Percentiles rank a stretch among this genome's conserved stretches.
Evolutionary conservation across 1,140 invertebrate genomes (phyloP).

Genomic region (Halesus radiatus): DNA sequence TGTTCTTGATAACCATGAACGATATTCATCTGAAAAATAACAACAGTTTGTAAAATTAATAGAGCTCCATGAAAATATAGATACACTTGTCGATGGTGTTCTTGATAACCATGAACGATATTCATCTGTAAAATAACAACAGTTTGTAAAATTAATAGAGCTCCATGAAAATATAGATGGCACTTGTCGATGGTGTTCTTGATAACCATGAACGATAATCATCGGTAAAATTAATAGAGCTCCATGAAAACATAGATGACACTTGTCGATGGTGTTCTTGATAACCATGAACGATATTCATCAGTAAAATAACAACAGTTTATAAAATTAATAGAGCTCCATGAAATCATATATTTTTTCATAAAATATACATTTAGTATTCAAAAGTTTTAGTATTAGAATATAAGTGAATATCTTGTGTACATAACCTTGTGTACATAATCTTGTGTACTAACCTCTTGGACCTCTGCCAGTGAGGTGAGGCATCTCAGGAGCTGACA

Average conservation of each 20-base stretch:
- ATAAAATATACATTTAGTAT: too few species aligned
- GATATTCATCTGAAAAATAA: constrained; percentile 92
- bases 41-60: constrained; percentile 59
- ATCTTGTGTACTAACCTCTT: constrained; percentile 63
- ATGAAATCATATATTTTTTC: too few species aligned
- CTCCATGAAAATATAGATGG: too few species aligned
- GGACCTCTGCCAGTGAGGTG: constrained; percentile 49
- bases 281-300: constrained; percentile 91
- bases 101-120: constrained; percentile 90
- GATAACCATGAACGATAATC: too few species aligned
- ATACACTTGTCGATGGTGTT: constrained; percentile 93
- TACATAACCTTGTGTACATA: background rate
- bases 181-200: too few species aligned
- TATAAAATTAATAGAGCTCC: too few species aligned
- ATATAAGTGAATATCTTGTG: too few species aligned
- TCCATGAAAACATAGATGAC: too few species aligned
- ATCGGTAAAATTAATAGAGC: constrained; percentile 71
- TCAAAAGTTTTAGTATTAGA: too few species aligned
- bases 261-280: constrained; percentile 90
- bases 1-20: constrained; percentile 89
- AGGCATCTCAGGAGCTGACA: constrained; percentile 86
- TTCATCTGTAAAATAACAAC: constrained; percentile 90
- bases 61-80: too few species aligned
- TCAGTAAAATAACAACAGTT: constrained; percentile 83
- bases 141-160: too few species aligned